Conservation (phyloP, 2,113 vertebrate genomes). For the Buteo buteo region DNA sequence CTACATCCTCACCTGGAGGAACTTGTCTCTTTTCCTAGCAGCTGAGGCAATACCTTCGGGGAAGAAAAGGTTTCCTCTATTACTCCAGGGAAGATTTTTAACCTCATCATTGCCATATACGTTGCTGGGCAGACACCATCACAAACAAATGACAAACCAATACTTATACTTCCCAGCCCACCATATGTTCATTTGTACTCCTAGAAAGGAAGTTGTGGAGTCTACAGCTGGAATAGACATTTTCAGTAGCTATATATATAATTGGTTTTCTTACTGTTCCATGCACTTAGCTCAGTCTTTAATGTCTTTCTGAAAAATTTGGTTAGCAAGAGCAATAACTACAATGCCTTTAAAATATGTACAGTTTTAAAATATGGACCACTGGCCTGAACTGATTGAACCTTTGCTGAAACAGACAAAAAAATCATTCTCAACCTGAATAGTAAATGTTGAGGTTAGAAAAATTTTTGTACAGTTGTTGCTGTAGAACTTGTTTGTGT, state of each 20-base stretch:
- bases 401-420: neutral
- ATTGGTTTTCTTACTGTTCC: neutral
- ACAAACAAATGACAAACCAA: neutral
- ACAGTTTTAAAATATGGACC: neutral
- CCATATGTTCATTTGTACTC: neutral
- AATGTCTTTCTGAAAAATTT: neutral
- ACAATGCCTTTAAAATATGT: neutral
- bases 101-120: neutral
- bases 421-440: neutral
- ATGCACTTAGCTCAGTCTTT: neutral
- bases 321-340: neutral
- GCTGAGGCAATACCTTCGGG: conserved; percentile 10
- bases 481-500: neutral
- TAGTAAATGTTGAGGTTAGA: neutral
- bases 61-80: neutral
- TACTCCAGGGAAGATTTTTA: conserved; percentile 28
- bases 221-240: neutral
- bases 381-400: neutral
- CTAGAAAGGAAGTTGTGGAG: neutral
- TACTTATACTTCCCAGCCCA: neutral
- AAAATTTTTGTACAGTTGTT: neutral
- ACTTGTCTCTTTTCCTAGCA: neutral
- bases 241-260: neutral
- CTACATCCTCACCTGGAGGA: conserved; percentile 38
- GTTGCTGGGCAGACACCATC: neutral